Evolutionary conservation across 2,888 invertebrate genomes (phyloP).

Genomic region (Bhutanitis thaidina): DNA sequence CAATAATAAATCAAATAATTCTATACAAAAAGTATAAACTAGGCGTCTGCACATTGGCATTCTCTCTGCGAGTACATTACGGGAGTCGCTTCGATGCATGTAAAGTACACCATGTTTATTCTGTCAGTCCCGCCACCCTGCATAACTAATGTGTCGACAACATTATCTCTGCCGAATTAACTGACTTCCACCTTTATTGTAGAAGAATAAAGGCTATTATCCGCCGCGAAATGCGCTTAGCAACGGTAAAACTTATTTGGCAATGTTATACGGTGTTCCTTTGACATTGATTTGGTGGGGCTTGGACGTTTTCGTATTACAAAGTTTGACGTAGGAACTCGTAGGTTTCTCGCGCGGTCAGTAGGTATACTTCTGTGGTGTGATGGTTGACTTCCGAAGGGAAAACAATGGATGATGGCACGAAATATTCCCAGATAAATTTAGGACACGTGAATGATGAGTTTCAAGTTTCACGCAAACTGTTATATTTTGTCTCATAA

Average conservation of each 20-base stretch:
- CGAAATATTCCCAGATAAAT: background rate
- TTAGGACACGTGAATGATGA: background rate
- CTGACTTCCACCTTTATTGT: constrained; percentile 32
- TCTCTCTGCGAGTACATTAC: constrained; percentile 70
- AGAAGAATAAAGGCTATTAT: constrained; percentile 40
- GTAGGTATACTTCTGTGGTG: background rate
- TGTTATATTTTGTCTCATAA: constrained; percentile 3
- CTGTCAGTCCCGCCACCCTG: constrained; percentile 67
- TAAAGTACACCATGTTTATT: constrained; percentile 75
- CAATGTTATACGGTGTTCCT: constrained; percentile 54
- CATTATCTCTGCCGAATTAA: constrained; percentile 28
- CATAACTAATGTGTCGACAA: constrained; percentile 61
- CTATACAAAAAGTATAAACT: constrained; percentile 35
- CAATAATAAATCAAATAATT: constrained; percentile 21
- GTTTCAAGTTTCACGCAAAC: constrained; percentile 7
- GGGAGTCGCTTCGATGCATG: constrained; percentile 74
- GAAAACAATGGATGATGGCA: constrained; percentile 12
- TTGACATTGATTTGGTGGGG: constrained; percentile 67
- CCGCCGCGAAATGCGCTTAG: constrained; percentile 24
- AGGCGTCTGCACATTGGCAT: constrained; percentile 64
- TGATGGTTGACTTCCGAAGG: constrained; percentile 5
- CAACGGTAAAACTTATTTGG: constrained; percentile 54
- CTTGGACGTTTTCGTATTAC: constrained; percentile 49
- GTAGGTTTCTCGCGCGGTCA: constrained; percentile 37
- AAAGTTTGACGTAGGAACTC: constrained; percentile 26